phyloP scores from a whole-genome alignment of 2,113 vertebrate genomes.

The Crotalus horridus region DNA sequence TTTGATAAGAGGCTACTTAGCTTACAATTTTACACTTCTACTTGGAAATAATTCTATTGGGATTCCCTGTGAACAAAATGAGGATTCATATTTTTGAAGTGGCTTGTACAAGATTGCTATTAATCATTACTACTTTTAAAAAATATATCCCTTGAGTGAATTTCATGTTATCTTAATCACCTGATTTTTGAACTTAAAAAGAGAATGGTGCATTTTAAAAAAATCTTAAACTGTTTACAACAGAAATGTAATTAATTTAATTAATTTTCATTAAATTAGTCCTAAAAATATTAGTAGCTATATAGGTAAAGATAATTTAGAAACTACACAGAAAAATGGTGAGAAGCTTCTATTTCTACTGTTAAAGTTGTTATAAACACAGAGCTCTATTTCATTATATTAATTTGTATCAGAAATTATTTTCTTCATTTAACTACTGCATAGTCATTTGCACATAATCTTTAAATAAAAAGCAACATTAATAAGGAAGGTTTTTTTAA shows the following conservation, averaged over 20 bases:
- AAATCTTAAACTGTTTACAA: not conserved
- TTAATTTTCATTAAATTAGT: slow-evolving; percentile 7
- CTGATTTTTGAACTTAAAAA: slow-evolving; percentile 23
- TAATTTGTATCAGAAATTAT: not conserved
- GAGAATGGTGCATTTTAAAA: not conserved
- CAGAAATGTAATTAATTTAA: not conserved
- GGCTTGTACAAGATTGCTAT: not conserved
- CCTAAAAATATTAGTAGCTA: not conserved
- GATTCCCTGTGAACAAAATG: not conserved
- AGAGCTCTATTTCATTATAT: not conserved
- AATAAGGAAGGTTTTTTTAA: slow-evolving; percentile 44
- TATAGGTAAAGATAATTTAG: not conserved
- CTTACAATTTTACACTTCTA: not conserved
- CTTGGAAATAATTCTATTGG: not conserved
- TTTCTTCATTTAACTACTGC: slow-evolving; percentile 19
- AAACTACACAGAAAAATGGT: slow-evolving; percentile 7
- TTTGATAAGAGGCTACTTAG: not conserved
- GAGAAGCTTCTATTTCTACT: not conserved
- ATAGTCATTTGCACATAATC: slow-evolving; percentile 7
- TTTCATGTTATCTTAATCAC: not conserved
- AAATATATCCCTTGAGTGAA: not conserved
- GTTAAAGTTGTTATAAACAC: slow-evolving; percentile 12
- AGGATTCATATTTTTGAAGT: not conserved
- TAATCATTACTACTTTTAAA: not conserved
- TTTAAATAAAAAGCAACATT: not conserved